Percentiles rank a stretch among this genome's conserved stretches.
Conservation (phyloP, 2,888 invertebrate genomes). For the Biston betularia region DNA sequence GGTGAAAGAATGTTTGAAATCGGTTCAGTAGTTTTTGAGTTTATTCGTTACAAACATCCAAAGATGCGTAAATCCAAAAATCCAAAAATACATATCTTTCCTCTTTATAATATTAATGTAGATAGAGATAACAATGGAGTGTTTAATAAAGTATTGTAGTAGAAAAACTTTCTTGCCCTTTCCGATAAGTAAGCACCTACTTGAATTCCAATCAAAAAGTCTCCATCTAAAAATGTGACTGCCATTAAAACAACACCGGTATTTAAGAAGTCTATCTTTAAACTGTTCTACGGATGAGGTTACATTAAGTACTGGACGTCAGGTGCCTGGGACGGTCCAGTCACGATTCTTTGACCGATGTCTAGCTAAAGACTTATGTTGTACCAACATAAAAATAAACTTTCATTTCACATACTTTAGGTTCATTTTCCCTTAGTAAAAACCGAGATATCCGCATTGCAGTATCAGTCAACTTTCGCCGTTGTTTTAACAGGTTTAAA, state of each 20-base stretch:
- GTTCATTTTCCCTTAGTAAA: slow-evolving; percentile 39
- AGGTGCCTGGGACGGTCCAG: slow-evolving; percentile 82
- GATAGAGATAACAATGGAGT: too few relatives aligned
- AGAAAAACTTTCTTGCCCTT: not conserved
- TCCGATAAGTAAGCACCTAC: not conserved
- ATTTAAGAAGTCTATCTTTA: slow-evolving; percentile 72
- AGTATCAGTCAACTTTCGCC: slow-evolving; percentile 43
- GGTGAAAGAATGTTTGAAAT: too few relatives aligned
- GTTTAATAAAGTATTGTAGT: not conserved
- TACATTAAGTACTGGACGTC: slow-evolving; percentile 81
- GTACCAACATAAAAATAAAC: slow-evolving; percentile 53
- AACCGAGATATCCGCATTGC: slow-evolving; percentile 32
- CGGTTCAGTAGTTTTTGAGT: too few relatives aligned
- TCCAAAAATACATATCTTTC: too few relatives aligned
- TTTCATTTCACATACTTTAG: slow-evolving; percentile 31
- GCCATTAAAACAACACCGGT: slow-evolving; percentile 46
- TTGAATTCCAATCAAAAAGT: slow-evolving; percentile 14
- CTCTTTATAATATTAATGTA: too few relatives aligned
- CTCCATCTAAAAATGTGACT: slow-evolving; percentile 31
- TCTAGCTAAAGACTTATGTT: slow-evolving; percentile 69
- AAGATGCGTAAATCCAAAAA: too few relatives aligned
- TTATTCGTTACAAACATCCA: too few relatives aligned
- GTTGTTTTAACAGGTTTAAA: slow-evolving; percentile 29
- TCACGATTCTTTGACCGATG: slow-evolving; percentile 85
- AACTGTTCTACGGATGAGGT: slow-evolving; percentile 67